A percentile compares a stretch with the other conserved stretches of the same genome.
These are phyloP conservation scores for Periophthalmus magnuspinnatus DNA, from an alignment of 2,797 vertebrate genomes.

Conservation along the genomic window DNA sequence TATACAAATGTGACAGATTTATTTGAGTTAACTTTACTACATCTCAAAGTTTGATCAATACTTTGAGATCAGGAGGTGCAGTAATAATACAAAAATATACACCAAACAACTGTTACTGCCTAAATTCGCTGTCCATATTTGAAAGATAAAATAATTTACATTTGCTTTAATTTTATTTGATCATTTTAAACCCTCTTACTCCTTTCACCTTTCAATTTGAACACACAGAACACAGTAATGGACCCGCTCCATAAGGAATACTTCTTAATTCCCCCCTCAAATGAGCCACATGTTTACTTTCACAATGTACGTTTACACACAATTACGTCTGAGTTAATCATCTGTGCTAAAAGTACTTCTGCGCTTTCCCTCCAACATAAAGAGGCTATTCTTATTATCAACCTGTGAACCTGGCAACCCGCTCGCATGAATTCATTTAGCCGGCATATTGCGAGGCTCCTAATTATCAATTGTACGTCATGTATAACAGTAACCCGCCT, in stretches of 20 bases:
- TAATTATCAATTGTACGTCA: constrained; percentile 71
- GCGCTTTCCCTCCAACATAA: constrained; percentile 30
- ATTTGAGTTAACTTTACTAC: no score
- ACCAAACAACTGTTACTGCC: no score
- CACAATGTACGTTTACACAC: constrained; percentile 34
- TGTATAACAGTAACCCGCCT: constrained; percentile 62
- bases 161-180: not conserved
- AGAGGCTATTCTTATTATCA: constrained; percentile 50
- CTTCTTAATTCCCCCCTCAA: constrained; percentile 1
- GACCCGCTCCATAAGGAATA: not conserved
- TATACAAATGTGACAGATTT: no score
- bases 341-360: constrained; percentile 34
- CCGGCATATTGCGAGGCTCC: constrained; percentile 47
- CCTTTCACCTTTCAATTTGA: not conserved
- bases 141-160: no score
- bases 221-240: constrained; percentile 1
- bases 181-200: not conserved
- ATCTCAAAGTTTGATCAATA: no score
- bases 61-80: no score
- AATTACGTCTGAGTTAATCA: constrained; percentile 44
- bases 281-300: constrained; percentile 14
- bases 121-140: no score
- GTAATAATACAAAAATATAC: no score
- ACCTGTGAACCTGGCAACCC: constrained; percentile 47
- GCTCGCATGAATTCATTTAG: constrained; percentile 62